Evolutionary conservation across 2,888 invertebrate genomes (phyloP).

Genomic region (Nymphalis urticae): DNA sequence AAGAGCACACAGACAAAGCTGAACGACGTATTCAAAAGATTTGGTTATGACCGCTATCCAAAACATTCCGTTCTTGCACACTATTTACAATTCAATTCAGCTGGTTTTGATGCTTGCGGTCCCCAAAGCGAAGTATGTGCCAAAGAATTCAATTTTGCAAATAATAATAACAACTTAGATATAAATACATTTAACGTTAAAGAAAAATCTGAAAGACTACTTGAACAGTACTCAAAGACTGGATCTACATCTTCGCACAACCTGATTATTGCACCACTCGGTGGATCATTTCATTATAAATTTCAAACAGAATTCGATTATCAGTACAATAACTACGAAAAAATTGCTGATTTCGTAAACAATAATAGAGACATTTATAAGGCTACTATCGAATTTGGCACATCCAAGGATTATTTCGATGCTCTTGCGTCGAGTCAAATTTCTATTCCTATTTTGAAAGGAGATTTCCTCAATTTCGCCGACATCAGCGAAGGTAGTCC

Average conservation of each 20-base stretch:
- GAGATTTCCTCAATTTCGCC: slow-evolving; percentile 97
- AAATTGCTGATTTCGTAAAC: slow-evolving; percentile 93
- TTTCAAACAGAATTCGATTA: slow-evolving; percentile 94
- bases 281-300: slow-evolving; percentile 95
- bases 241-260: slow-evolving; percentile 94
- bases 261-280: slow-evolving; percentile 94
- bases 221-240: slow-evolving; percentile 94
- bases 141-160: slow-evolving; percentile 84
- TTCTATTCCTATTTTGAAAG: slow-evolving; percentile 87
- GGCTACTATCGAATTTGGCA: slow-evolving; percentile 92
- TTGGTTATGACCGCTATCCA: slow-evolving; percentile 63
- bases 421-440: slow-evolving; percentile 84
- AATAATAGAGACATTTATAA: slow-evolving; percentile 84
- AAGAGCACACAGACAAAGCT: slow-evolving; percentile 50
- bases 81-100: slow-evolving; percentile 67
- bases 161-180: slow-evolving; percentile 86
- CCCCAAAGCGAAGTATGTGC: slow-evolving; percentile 58
- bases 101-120: slow-evolving; percentile 64
- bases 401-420: slow-evolving; percentile 92
- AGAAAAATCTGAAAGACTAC: slow-evolving; percentile 89
- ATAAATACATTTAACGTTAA: slow-evolving; percentile 92
- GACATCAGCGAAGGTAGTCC: slow-evolving; percentile 92
- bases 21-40: slow-evolving; percentile 56
- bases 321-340: slow-evolving; percentile 95
- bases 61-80: slow-evolving; percentile 64